A percentile compares a stretch with the other conserved stretches of the same genome.
Evolutionary conservation across 2,113 vertebrate species (phyloP).

Genomic region (Apteryx owenii): DNA sequence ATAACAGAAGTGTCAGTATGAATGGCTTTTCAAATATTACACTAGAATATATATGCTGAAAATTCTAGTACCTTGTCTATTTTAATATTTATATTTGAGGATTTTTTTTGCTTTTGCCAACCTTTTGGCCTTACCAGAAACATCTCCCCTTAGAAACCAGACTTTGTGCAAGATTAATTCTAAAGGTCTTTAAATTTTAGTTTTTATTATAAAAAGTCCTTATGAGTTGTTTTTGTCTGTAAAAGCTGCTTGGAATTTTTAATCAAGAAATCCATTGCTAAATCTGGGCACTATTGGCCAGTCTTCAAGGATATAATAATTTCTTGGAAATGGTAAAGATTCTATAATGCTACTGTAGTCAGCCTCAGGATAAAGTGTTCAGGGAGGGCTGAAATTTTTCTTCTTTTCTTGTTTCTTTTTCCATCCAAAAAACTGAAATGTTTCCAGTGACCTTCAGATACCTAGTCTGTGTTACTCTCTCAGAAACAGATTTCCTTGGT

Average conservation of each 20-base stretch:
- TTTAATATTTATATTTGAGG: slow-evolving; percentile 11
- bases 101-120: background rate
- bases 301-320: background rate
- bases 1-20: slow-evolving; percentile 10
- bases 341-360: background rate
- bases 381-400: background rate
- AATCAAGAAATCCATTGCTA: background rate
- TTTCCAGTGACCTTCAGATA: slow-evolving; percentile 28
- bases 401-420: background rate
- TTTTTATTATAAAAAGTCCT: background rate
- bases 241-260: background rate
- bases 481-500: background rate
- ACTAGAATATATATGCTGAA: background rate
- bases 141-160: background rate
- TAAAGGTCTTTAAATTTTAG: background rate
- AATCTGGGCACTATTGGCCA: background rate
- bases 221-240: background rate
- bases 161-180: background rate
- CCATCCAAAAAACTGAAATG: background rate
- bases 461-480: background rate
- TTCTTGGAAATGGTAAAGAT: background rate
- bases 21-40: slow-evolving; percentile 37
- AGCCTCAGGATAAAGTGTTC: background rate
- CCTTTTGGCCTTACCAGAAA: background rate
- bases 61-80: background rate